A percentile compares a stretch with the other conserved stretches of the same genome.
Conservation (phyloP, 2,113 vertebrate genomes). For the Elaphurus davidianus region DNA sequence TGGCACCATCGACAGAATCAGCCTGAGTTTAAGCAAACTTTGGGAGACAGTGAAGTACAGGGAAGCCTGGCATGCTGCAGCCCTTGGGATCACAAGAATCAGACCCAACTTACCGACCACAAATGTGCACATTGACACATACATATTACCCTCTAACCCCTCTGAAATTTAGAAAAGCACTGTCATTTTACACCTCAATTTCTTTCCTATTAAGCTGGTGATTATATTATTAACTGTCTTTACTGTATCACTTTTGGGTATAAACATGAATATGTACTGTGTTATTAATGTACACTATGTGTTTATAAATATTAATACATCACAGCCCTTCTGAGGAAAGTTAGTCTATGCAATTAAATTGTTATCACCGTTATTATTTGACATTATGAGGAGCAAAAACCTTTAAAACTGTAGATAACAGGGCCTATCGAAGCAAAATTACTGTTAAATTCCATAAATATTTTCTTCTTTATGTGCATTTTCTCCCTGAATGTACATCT, state of each 20-base stretch:
- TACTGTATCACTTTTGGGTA: neutral
- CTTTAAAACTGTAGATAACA: neutral
- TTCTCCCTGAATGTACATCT: neutral
- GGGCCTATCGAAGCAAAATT: neutral
- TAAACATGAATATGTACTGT: neutral
- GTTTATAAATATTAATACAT: neutral
- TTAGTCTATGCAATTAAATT: neutral
- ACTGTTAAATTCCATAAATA: neutral
- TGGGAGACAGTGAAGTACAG: neutral
- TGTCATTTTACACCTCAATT: neutral
- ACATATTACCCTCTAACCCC: neutral
- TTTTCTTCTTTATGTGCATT: neutral
- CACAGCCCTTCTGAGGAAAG: neutral
- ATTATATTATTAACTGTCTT: neutral
- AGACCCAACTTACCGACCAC: neutral
- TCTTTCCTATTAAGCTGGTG: neutral
- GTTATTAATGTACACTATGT: neutral
- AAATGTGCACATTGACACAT: neutral
- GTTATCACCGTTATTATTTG: neutral
- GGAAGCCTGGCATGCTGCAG: neutral
- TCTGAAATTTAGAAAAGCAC: neutral
- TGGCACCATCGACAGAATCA: neutral
- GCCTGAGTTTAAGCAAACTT: neutral
- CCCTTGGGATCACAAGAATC: neutral
- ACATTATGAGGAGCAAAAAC: neutral